Conservation (phyloP, 1,140 invertebrate species). For the Bombus affinis region DNA sequence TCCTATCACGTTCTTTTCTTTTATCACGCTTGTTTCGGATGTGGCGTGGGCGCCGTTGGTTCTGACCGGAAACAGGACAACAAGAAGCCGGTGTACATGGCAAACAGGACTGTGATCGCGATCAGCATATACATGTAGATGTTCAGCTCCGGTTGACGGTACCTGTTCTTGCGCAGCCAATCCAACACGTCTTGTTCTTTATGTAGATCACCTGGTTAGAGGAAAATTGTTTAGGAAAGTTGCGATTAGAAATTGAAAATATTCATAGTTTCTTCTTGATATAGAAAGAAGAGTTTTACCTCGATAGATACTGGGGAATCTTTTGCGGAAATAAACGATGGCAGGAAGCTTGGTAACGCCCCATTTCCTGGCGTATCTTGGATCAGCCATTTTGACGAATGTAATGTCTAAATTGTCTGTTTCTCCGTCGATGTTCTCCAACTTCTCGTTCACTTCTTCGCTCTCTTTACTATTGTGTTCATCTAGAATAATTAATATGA, state of each 20-base stretch:
- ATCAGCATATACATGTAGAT: constrained; percentile 97
- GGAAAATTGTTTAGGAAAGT: not conserved
- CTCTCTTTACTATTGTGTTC: constrained; percentile 91
- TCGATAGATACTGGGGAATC: constrained; percentile 97
- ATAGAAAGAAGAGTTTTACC: constrained; percentile 82
- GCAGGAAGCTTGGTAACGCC: constrained; percentile 96
- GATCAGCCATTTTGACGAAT: constrained; percentile 96
- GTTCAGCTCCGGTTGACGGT: constrained; percentile 95
- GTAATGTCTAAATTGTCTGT: constrained; percentile 97
- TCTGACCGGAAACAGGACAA: constrained; percentile 93
- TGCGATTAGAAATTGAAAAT: not conserved
- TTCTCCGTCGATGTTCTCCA: constrained; percentile 96
- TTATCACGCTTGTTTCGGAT: constrained; percentile 86
- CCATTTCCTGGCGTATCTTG: constrained; percentile 95
- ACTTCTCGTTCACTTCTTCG: constrained; percentile 89
- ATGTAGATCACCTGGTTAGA: constrained; percentile 87
- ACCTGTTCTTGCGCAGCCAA: constrained; percentile 96
- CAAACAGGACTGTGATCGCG: constrained; percentile 92
- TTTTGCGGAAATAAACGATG: constrained; percentile 95
- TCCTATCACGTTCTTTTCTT: not conserved
- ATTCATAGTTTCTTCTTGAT: not conserved
- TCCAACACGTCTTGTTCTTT: constrained; percentile 95
- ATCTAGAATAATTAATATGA: constrained; percentile 82
- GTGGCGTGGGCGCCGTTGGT: constrained; percentile 82
- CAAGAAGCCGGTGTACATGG: constrained; percentile 95